These are phyloP conservation scores for Oryzias sinensis DNA, from an alignment of 2,797 vertebrate genomes.

Conservation along the genomic window DNA sequence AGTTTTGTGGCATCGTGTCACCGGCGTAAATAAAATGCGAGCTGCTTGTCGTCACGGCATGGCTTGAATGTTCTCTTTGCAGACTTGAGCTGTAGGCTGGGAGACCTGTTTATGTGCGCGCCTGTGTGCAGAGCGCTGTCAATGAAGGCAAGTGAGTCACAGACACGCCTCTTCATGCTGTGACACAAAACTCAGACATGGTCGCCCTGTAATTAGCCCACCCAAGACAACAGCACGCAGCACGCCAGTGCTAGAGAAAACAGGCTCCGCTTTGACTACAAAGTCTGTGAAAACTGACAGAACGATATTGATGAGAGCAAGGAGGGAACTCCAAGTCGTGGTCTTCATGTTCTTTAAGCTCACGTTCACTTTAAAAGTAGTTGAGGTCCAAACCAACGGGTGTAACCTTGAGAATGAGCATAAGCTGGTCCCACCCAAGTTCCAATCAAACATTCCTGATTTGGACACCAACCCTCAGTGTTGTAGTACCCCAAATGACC, in stretches of 20 bases:
- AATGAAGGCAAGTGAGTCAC: constrained; percentile 65
- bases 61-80: constrained; percentile 53
- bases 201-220: constrained; percentile 56
- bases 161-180: constrained; percentile 31
- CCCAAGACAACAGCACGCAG: constrained; percentile 24
- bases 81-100: constrained; percentile 54
- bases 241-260: constrained; percentile 21
- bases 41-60: constrained; percentile 44
- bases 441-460: too few species aligned
- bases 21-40: constrained; percentile 15
- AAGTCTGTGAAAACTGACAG: background rate
- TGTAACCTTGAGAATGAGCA: too few species aligned
- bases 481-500: too few species aligned
- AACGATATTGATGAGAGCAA: background rate
- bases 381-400: too few species aligned
- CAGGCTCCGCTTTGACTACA: constrained; percentile 4
- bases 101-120: constrained; percentile 12
- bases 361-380: too few species aligned
- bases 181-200: constrained; percentile 21
- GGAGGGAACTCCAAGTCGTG: background rate
- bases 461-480: too few species aligned
- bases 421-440: too few species aligned
- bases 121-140: constrained; percentile 42
- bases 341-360: too few species aligned
- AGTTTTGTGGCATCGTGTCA: constrained; percentile 18